Percentiles rank a stretch among this genome's conserved stretches.
Evolutionary conservation across 2,113 vertebrate genomes (phyloP).

Genomic region (Dasyurus viverrinus): DNA sequence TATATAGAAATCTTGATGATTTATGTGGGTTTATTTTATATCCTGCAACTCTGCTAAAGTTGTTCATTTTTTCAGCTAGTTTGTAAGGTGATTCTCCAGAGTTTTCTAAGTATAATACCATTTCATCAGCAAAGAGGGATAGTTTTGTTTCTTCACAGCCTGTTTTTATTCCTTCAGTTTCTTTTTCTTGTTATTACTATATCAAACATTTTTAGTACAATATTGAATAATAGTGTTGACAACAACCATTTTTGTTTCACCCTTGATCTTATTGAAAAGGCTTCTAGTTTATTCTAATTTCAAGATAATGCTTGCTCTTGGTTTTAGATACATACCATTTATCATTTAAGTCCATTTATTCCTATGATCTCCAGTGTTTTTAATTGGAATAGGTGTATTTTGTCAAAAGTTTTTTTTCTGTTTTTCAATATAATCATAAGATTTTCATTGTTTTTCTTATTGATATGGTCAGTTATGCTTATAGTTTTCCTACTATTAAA

Average conservation of each 20-base stretch:
- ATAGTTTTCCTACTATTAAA: not conserved
- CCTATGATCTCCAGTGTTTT: not conserved
- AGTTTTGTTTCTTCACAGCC: not conserved
- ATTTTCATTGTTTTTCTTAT: not conserved
- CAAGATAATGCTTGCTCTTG: not conserved
- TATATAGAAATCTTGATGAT: not conserved
- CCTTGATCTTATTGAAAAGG: not conserved
- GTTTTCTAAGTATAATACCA: not conserved
- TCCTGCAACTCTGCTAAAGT: not conserved
- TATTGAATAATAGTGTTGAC: not conserved
- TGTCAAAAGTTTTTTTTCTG: not conserved
- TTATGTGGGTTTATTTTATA: not conserved
- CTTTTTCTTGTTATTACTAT: not conserved
- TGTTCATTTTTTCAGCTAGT: not conserved
- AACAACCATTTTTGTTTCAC: not conserved
- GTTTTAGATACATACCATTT: not conserved
- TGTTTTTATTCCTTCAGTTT: not conserved
- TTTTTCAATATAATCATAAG: not conserved
- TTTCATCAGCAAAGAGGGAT: not conserved
- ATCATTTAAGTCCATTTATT: not conserved
- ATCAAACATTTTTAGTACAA: not conserved
- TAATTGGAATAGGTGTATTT: not conserved
- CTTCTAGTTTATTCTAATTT: not conserved
- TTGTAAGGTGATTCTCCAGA: not conserved
- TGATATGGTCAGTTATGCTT: not conserved